Percentiles rank a stretch among this genome's conserved stretches.
Conservation (phyloP, 35 echinoderm and acorn worm species). For the Acanthaster planci region DNA sequence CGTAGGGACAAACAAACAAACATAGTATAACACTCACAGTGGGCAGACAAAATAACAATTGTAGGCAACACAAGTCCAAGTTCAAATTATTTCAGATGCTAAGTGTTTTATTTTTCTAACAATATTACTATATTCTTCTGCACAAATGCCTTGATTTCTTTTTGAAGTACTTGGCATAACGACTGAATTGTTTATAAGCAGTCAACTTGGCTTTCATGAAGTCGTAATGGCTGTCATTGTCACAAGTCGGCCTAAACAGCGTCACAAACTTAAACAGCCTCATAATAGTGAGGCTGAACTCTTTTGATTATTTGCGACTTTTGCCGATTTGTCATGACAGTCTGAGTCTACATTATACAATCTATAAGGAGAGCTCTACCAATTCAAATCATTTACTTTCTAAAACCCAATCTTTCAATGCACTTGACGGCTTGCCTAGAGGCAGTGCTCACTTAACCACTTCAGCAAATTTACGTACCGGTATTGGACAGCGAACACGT, state of each 20-base stretch:
- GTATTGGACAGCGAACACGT: background rate
- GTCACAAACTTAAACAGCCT: too few relatives aligned
- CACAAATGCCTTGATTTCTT: background rate
- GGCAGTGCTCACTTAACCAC: background rate
- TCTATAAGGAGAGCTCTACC: too few relatives aligned
- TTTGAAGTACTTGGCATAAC: background rate
- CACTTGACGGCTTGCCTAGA: background rate
- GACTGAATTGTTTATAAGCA: background rate
- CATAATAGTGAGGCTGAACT: too few relatives aligned
- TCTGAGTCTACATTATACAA: too few relatives aligned
- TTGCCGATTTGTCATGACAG: too few relatives aligned
- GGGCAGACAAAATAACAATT: too few relatives aligned
- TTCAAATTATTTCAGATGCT: conserved; percentile 29
- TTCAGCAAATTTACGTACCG: background rate
- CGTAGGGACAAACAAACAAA: too few relatives aligned
- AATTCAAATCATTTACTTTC: too few relatives aligned
- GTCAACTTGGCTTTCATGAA: background rate
- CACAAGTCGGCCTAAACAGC: background rate
- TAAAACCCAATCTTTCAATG: too few relatives aligned
- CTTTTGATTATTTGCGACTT: too few relatives aligned
- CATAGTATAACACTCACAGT: too few relatives aligned
- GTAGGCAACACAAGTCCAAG: background rate
- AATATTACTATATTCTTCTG: background rate
- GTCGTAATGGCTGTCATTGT: background rate
- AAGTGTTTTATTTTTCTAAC: background rate